These are phyloP conservation scores for Pipa parva DNA, from an alignment of 2,113 vertebrate species.

Conservation along the genomic window DNA sequence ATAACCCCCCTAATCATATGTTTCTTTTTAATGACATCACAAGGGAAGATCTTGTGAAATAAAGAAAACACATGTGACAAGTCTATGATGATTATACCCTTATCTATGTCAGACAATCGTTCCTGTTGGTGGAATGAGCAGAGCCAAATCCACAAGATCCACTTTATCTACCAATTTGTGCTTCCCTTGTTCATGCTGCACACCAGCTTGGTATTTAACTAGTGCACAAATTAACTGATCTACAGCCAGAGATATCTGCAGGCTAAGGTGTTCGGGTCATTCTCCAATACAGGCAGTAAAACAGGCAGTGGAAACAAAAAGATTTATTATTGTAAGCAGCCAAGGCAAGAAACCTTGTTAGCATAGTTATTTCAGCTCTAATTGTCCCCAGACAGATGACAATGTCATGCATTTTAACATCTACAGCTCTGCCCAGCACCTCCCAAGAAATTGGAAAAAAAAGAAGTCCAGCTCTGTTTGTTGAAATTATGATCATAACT, in stretches of 20 bases:
- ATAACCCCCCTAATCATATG: too few relatives aligned
- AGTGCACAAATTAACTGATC: background rate
- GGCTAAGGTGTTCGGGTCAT: background rate
- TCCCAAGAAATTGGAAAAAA: too few relatives aligned
- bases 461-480: too few relatives aligned
- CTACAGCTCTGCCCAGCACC: background rate
- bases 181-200: background rate
- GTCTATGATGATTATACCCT: too few relatives aligned
- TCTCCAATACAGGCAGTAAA: background rate
- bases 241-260: background rate
- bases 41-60: too few relatives aligned
- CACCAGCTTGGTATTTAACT: background rate
- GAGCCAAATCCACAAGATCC: conserved; percentile 6
- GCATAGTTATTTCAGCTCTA: conserved; percentile 3
- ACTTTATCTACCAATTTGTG: background rate
- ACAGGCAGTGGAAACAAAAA: too few relatives aligned
- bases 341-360: background rate
- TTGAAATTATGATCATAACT: too few relatives aligned
- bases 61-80: too few relatives aligned
- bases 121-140: background rate
- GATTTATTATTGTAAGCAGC: conserved; percentile 7
- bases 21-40: too few relatives aligned
- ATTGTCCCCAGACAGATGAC: conserved; percentile 9
- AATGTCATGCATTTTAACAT: background rate
- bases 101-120: conserved; percentile 14